Conservation (phyloP, 2,113 vertebrate species). For the Heliornis fulica region DNA sequence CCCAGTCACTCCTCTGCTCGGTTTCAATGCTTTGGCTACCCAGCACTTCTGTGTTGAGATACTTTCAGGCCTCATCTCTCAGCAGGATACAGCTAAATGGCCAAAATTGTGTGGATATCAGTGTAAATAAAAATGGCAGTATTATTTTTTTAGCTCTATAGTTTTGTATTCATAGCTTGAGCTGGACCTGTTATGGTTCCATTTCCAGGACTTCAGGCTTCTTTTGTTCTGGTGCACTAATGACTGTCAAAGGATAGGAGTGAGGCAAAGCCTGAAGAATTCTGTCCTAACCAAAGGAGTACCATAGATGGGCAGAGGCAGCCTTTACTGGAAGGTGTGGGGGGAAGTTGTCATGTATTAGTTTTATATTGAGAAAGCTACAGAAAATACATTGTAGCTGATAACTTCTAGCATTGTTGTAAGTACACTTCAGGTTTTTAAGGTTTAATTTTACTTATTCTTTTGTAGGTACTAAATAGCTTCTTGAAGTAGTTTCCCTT, state of each 20-base stretch:
- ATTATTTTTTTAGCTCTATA: not conserved
- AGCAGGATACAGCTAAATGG: not conserved
- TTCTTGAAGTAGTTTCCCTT: not conserved
- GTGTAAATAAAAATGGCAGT: not conserved
- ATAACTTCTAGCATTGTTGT: not conserved
- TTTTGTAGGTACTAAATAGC: not conserved
- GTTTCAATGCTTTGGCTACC: not conserved
- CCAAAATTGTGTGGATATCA: not conserved
- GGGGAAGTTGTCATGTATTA: not conserved
- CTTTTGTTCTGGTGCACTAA: not conserved
- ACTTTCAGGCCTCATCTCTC: not conserved
- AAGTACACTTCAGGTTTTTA: not conserved
- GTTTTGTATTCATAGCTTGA: not conserved
- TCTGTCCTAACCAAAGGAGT: not conserved
- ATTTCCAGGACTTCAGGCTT: not conserved
- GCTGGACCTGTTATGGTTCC: not conserved
- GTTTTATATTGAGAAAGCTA: not conserved
- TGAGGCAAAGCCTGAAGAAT: constrained; percentile 14
- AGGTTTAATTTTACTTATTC: not conserved
- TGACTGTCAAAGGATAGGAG: constrained; percentile 18
- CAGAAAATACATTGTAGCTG: not conserved
- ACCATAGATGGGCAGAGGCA: constrained; percentile 37
- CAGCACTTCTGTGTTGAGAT: not conserved
- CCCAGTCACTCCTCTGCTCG: not conserved
- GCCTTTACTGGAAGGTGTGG: constrained; percentile 8